A percentile compares a stretch with the other conserved stretches of the same genome.
Conservation (phyloP, 2,888 invertebrate species). For the Perdita meconis region DNA sequence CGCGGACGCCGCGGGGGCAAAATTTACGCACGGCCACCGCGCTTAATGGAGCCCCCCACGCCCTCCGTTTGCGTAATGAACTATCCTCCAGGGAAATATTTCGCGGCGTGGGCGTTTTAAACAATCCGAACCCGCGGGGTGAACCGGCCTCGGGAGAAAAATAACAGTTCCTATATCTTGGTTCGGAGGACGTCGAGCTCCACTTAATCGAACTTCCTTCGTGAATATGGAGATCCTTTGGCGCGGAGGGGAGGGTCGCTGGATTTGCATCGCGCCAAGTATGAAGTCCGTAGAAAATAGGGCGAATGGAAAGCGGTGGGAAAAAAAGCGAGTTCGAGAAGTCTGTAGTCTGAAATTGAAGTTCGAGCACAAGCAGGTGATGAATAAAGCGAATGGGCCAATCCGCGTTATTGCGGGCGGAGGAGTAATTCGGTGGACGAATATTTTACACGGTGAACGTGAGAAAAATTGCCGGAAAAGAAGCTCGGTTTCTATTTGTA, state of each 20-base stretch:
- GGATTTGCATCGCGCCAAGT: neutral
- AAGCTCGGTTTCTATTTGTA: no score
- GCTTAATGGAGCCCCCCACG: constrained; percentile 12
- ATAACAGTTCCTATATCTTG: constrained; percentile 3
- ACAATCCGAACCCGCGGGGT: constrained; percentile 3
- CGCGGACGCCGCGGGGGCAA: neutral
- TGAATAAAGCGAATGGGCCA: no score
- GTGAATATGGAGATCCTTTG: constrained; percentile 22
- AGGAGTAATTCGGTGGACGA: no score
- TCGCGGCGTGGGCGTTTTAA: constrained; percentile 9
- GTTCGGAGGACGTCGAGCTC: neutral
- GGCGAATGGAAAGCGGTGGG: no score
- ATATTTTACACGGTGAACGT: no score
- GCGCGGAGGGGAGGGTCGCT: no score
- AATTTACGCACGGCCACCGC: constrained; percentile 2
- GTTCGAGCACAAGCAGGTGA: no score
- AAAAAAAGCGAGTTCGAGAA: no score
- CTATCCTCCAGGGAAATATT: constrained; percentile 14
- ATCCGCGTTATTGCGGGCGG: no score
- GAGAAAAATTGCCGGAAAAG: no score
- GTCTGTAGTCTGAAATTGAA: no score
- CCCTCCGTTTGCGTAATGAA: constrained; percentile 25
- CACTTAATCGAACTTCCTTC: constrained; percentile 18
- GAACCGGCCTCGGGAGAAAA: constrained; percentile 10
- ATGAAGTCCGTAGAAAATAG: neutral